Evolutionary conservation across 2,113 vertebrate species (phyloP), one percentile per base, ranked within the genome.

Genomic region (Condylura cristata): DNA sequence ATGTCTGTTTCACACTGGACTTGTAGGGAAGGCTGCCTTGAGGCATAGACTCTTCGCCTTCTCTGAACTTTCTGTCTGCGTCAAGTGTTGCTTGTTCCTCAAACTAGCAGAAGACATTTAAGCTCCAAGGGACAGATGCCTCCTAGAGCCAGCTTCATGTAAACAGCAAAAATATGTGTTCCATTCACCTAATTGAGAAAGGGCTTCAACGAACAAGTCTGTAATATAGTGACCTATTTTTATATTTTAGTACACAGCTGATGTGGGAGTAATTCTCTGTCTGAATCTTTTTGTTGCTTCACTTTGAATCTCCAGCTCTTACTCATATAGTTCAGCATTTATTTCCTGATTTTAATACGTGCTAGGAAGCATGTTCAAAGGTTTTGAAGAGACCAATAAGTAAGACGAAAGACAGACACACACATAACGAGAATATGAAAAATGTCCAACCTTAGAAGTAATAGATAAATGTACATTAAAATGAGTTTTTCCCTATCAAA

Each of bases 291-390:
- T 68, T 66, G 61, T 71, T 71, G 30, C 86, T 68, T 93, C 4
- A 22, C 60, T 86, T 65, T 86, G 75, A 86, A 71, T n/a, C 70
- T 75, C 26, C 75, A 80, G 60, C 24, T 75, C 84, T 81, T 75
- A 86, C 46, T 84, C 68, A n/a, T 80, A 58, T 14, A 8, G 26
- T 74, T 91, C 32, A 32, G 68, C 91, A 75, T 60, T 85, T 56
- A 66, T 79, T 95, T 95, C 58, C 22, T 84, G n/a, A 26, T 53
- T 94, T 92, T 7, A 44, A 16, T 44, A 65, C 60, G 17, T 41
- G 4, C 16, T 48, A 46, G 37, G 86, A 46, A 39, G 13, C 9
- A 1, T n/a, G 28, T 74, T 44, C 41, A 78, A 68, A 66, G 3
- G 0, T 9, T 75, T n/a, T 18, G 41, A 56, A 60, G 37, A 13